A percentile compares a stretch with the other conserved stretches of the same genome.
Evolutionary conservation across 2,797 vertebrate genomes (phyloP).

Genomic region (Poecilia velifera): DNA sequence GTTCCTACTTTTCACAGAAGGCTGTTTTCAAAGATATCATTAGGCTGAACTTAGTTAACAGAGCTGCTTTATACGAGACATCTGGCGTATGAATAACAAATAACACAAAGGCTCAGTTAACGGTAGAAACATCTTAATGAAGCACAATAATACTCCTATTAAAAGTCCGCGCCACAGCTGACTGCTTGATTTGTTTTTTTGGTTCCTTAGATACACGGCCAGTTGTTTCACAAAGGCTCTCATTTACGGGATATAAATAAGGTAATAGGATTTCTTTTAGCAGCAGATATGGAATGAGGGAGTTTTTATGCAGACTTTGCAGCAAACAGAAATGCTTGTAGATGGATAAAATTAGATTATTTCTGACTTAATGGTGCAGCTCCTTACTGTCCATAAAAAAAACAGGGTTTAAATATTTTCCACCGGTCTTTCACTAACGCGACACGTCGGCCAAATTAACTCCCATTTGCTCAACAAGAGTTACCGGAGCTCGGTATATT

Average conservation of each 20-base stretch:
- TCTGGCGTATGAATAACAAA: constrained; percentile 68
- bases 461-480: constrained; percentile 46
- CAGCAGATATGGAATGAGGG: constrained; percentile 55
- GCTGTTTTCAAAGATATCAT: constrained; percentile 57
- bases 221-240: constrained; percentile 58
- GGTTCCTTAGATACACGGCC: constrained; percentile 67
- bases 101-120: constrained; percentile 51
- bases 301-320: constrained; percentile 42
- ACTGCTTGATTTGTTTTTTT: constrained; percentile 69
- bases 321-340: constrained; percentile 33
- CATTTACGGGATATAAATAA: constrained; percentile 64
- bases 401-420: constrained; percentile 39
- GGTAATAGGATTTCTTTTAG: constrained; percentile 60
- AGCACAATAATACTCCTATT: constrained; percentile 71
- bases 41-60: constrained; percentile 62
- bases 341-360: constrained; percentile 58
- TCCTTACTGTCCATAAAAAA: constrained; percentile 45
- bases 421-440: constrained; percentile 33
- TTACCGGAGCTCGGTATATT: constrained; percentile 33
- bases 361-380: constrained; percentile 48
- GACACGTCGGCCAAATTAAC: constrained; percentile 54
- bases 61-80: constrained; percentile 65
- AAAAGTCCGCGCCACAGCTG: constrained; percentile 71
- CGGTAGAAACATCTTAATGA: constrained; percentile 65
- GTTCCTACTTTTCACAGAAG: constrained; percentile 39